Evolutionary conservation across 2,113 vertebrate genomes (phyloP).

Genomic region (Colius striatus): DNA sequence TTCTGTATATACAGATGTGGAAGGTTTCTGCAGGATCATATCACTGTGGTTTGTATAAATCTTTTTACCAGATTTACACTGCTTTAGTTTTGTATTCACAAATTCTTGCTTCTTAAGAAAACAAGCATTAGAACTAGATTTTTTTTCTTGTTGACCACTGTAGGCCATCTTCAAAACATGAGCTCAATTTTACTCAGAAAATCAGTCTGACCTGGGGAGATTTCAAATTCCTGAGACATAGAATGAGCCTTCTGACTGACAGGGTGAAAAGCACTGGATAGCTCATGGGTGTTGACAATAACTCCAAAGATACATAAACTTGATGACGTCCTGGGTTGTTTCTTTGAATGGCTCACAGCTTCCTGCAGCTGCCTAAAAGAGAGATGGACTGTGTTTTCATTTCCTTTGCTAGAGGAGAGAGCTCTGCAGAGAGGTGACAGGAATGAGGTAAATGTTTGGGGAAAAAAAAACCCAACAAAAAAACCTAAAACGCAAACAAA

Average conservation of each 20-base stretch:
- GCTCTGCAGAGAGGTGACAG: neutral
- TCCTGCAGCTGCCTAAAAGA: neutral
- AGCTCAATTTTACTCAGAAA: neutral
- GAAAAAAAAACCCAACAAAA: neutral
- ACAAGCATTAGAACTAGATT: neutral
- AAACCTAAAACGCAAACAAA: neutral
- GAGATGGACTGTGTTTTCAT: neutral
- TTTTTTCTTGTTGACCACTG: neutral
- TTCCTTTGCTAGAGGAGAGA: neutral
- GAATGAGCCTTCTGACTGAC: neutral
- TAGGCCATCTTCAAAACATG: neutral
- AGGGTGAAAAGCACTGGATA: neutral
- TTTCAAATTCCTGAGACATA: neutral
- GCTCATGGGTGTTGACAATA: neutral
- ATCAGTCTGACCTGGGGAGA: neutral
- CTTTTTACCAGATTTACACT: neutral
- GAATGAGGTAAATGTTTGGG: neutral
- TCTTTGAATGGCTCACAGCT: neutral
- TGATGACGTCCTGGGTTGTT: neutral
- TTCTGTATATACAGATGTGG: neutral
- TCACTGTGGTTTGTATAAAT: neutral
- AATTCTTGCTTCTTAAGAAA: neutral
- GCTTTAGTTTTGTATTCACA: neutral
- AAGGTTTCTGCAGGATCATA: neutral
- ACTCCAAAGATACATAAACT: neutral